Conservation (phyloP, 2,888 invertebrate genomes). For the Eristalis pertinax region DNA sequence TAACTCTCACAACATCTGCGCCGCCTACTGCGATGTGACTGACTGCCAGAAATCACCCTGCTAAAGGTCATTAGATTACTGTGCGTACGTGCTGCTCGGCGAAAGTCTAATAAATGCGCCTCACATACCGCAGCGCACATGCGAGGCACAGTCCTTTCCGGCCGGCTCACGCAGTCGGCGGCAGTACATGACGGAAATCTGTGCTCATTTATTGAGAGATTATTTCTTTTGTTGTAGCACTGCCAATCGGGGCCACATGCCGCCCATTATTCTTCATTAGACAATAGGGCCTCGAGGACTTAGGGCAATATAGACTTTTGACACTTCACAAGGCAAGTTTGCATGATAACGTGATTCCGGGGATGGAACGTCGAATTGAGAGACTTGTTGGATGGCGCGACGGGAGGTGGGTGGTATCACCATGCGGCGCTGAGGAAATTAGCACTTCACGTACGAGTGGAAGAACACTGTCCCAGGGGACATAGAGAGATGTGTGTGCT, state of each 20-base stretch:
- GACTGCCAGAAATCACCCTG: slow-evolving; percentile 38
- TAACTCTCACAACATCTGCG: slow-evolving; percentile 16
- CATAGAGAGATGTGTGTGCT: neutral
- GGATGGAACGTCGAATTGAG: neutral
- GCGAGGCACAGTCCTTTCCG: neutral
- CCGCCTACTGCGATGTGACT: neutral
- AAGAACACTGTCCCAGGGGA: neutral
- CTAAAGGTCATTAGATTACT: slow-evolving; percentile 27
- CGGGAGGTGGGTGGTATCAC: neutral
- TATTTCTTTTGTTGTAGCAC: slow-evolving; percentile 44
- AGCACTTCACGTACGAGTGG: neutral
- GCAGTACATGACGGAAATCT: slow-evolving; percentile 51
- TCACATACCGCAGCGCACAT: slow-evolving; percentile 7
- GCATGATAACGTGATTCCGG: slow-evolving; percentile 32
- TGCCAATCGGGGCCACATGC: slow-evolving; percentile 34
- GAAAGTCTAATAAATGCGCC: slow-evolving; percentile 45
- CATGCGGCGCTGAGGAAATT: slow-evolving; percentile 25
- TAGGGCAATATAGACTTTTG: slow-evolving; percentile 12
- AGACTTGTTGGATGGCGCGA: neutral
- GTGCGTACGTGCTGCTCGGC: slow-evolving; percentile 35
- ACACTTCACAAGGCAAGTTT: slow-evolving; percentile 31
- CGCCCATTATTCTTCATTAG: slow-evolving; percentile 61
- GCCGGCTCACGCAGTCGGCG: neutral
- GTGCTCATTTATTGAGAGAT: slow-evolving; percentile 66
- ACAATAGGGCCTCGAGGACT: slow-evolving; percentile 31